Evolutionary conservation across 2,797 vertebrate species (phyloP), one percentile per base, ranked within the genome.

Genomic region (Hoplostethus mediterraneus): DNA sequence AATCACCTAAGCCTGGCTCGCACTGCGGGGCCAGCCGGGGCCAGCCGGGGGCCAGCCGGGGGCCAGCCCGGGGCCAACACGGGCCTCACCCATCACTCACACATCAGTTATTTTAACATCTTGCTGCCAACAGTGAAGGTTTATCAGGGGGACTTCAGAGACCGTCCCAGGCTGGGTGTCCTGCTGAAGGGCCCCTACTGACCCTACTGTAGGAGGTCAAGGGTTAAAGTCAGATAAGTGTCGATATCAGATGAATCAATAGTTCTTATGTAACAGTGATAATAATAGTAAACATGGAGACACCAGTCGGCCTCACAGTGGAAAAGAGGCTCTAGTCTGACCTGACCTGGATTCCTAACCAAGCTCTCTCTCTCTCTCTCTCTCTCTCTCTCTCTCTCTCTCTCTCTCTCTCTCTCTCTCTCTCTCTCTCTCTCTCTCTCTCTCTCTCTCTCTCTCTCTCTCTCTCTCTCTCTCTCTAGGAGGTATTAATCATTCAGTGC

Each of bases 401-500:
- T 52, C 51, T 28, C 51, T 25, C 21, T 52, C 51, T 53, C 51
- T 25, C 21, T 53, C 51, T 53, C 8, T 53, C n/a, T 25, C 6
- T 9, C 21, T 25, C 4, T 10, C 49, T 53, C 44, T 47, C n/a
- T 25, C 6, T 9, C 21, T 25, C 4, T 10, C 49, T 53, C 44
- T 47, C n/a, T 25, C 6, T 9, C 21, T 25, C 4, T 10, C 49
- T 53, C 44, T 25, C 6, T 9, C 21, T 25, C 4, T 10, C 49
- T 53, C 44, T 53, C 76, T 67, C 74, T 67, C 63, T 2, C 33
- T 70, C 80, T 82, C 38, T 13, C 55, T 84, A 52, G 79, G 57
- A 7, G 21, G 60, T 69, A 90, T 89, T 81, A 90, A 90, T 90
- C 84, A 88, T 90, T 91, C 61, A 89, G 80, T 75, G 75, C 47